Evolutionary conservation across 2,888 invertebrate genomes (phyloP), one percentile per base, ranked within the genome.

Genomic region (Sabatieria punctata): DNA sequence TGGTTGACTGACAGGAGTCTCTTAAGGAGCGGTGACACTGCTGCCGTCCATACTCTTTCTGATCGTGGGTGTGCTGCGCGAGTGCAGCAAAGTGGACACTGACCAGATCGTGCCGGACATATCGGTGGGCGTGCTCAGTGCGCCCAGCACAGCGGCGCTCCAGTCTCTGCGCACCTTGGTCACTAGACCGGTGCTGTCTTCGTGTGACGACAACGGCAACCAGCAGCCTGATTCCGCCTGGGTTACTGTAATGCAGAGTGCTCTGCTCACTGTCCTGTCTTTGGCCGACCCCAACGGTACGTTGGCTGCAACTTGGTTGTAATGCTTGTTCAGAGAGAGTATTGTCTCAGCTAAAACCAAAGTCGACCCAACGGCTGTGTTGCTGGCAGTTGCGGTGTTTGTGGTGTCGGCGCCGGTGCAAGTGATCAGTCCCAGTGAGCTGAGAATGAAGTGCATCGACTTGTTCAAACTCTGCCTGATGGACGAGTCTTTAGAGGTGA

Each of bases 31-130:
- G 1, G 66, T 86, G 15, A 77, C 84, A 11, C 79, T 93, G 52
- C 73, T 95, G 48, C 93, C 95, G 2, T 85, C 91, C 0, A 75
- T 93, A 48, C 72, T 95, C n/a, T 86, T 82, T 69, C 73, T 97
- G 48, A 79, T 82, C 1, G 84, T 85, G 4, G 85, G 86, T 47
- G 80, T 93, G 26, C 75, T 95, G 33, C 77, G 81, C 56, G 86
- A 88, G 71, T 77, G 83, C 48, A 33, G 11, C n/a, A 75, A 57
- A 73, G 75, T 19, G 69, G 59, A 57, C 44, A 53, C 54, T 40
- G 57, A 56, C 22, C 73, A 76, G 53, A 66, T 77, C 41, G 78
- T 78, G n/a, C 77, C 78, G 24, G 78, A 78, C 21, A 73, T 79
- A 1, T 75, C 80, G 6, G 75, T 83, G 46, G 76, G 82, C 1